Percentiles rank a stretch among this genome's conserved stretches.
These are phyloP conservation scores for Pristionchus japonicus DNA, from an alignment of 2,888 invertebrate species.

Conservation along the genomic window DNA sequence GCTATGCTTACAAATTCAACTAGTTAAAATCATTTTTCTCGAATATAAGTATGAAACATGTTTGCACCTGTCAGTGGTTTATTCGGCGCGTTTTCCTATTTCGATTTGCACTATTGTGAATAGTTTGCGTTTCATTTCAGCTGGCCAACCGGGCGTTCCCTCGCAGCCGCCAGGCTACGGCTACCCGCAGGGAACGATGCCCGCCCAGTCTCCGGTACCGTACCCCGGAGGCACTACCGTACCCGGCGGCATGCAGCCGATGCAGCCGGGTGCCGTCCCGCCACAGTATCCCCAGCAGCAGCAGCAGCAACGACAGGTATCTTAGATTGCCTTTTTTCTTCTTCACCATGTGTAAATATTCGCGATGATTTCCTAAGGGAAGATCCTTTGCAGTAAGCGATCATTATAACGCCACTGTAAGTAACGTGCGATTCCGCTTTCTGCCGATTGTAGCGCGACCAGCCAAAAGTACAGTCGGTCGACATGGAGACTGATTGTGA, in stretches of 20 bases:
- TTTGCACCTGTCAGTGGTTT: neutral
- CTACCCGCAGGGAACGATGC: neutral
- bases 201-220: slow-evolving; percentile 14
- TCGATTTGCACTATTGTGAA: no score
- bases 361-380: neutral
- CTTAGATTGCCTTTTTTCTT: neutral
- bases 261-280: neutral
- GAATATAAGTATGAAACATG: no score
- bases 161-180: neutral
- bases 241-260: slow-evolving; percentile 5
- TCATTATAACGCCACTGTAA: no score
- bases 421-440: no score
- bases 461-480: neutral
- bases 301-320: slow-evolving; percentile 19
- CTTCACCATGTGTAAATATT: neutral
- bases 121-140: neutral
- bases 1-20: no score
- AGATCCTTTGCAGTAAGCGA: neutral
- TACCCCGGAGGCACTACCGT: neutral
- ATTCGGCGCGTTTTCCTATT: neutral
- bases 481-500: slow-evolving; percentile 26
- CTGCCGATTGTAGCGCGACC: neutral
- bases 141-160: neutral
- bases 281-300: slow-evolving; percentile 8
- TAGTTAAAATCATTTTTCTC: no score